Conservation (phyloP, 2,797 vertebrate genomes). For the Alfaro cultratus region DNA sequence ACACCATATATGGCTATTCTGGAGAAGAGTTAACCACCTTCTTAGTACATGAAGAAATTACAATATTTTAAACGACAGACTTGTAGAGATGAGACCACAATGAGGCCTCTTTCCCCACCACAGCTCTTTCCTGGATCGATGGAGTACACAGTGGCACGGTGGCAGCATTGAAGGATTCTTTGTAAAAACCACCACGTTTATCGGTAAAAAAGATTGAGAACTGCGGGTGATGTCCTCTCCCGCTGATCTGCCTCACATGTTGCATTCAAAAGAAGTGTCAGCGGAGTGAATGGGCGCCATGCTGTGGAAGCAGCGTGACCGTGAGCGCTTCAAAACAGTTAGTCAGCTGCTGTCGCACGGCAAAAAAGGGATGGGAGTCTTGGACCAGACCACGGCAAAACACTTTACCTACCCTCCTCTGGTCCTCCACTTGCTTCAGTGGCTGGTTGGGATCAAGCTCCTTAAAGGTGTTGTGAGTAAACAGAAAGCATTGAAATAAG, state of each 20-base stretch:
- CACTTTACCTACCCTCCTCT: slow-evolving; percentile 93
- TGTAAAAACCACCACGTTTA: neutral
- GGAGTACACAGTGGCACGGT: neutral
- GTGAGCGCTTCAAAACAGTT: slow-evolving; percentile 24
- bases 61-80: neutral
- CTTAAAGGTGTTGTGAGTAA: slow-evolving; percentile 86
- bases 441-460: slow-evolving; percentile 95
- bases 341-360: slow-evolving; percentile 19
- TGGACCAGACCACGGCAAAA: slow-evolving; percentile 46
- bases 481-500: slow-evolving; percentile 74
- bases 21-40: neutral
- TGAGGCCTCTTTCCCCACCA: neutral
- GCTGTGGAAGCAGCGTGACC: slow-evolving; percentile 52
- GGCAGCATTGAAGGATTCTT: neutral
- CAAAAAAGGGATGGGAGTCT: slow-evolving; percentile 24
- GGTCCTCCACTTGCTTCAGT: slow-evolving; percentile 97
- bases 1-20: neutral
- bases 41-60: neutral
- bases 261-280: slow-evolving; percentile 5
- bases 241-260: slow-evolving; percentile 8
- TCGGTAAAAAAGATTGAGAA: neutral
- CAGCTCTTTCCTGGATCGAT: neutral
- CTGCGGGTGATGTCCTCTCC: slow-evolving; percentile 5
- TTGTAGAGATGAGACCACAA: neutral
- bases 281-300: slow-evolving; percentile 50